Conservation (phyloP, 2,113 vertebrate species). For the Erinaceus europaeus region DNA sequence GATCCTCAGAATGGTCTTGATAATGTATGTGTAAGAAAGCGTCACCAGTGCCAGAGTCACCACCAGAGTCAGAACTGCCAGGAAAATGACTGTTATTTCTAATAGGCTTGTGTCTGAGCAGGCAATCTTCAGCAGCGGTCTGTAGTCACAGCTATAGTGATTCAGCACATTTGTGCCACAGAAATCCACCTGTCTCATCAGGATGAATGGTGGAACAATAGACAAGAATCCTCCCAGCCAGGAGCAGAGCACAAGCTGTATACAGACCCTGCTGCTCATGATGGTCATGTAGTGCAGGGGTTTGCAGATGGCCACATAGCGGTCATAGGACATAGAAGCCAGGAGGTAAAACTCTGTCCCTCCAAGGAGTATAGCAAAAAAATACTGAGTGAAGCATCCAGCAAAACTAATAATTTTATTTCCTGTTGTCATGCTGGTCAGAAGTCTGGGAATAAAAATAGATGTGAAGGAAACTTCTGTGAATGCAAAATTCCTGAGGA, state of each 20-base stretch:
- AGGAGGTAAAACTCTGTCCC: conserved; percentile 65
- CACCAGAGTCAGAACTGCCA: neutral
- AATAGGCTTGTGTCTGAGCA: neutral
- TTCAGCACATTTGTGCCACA: conserved; percentile 1
- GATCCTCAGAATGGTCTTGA: conserved; percentile 15
- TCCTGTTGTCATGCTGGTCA: conserved; percentile 48
- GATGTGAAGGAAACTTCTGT: conserved; percentile 59
- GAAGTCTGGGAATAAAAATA: conserved; percentile 46
- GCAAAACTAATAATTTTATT: conserved; percentile 57
- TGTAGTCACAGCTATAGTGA: neutral
- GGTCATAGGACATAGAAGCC: conserved; percentile 57
- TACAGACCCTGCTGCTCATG: no score
- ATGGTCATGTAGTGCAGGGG: no score
- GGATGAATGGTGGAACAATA: conserved; percentile 14
- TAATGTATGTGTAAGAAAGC: conserved; percentile 4
- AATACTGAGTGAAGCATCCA: conserved; percentile 58
- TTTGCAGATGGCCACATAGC: no score
- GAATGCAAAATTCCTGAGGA: conserved; percentile 67
- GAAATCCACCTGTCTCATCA: neutral
- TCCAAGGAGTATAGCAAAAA: conserved; percentile 54
- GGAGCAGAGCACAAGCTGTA: conserved; percentile 41
- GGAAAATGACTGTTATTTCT: neutral
- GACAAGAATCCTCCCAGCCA: conserved; percentile 44
- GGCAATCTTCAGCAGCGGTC: neutral
- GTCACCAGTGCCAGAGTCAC: neutral